Conservation (phyloP, 2,888 invertebrate genomes). For the Nesidiocoris tenuis region DNA sequence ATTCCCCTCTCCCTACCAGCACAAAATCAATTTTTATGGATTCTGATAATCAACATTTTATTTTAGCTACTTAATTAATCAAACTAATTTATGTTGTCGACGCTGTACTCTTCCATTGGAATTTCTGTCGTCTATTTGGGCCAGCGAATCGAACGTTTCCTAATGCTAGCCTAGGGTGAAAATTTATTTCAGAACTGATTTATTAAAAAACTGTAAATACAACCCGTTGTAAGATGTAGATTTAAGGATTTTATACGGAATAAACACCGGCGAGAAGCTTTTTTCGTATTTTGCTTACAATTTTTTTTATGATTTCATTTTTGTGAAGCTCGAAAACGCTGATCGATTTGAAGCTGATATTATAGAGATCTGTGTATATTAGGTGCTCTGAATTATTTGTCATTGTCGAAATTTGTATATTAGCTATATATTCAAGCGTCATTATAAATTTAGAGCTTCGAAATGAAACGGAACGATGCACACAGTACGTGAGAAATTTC, state of each 20-base stretch:
- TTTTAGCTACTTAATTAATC: no score
- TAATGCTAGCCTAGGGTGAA: constrained; percentile 30
- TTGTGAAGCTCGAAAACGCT: constrained; percentile 31
- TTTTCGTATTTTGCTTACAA: constrained; percentile 9
- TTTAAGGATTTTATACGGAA: constrained; percentile 37
- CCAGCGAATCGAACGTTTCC: constrained; percentile 25
- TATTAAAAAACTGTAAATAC: constrained; percentile 32
- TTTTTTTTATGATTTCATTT: not conserved
- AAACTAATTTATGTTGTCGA: no score
- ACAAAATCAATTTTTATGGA: no score
- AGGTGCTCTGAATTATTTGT: constrained; percentile 17
- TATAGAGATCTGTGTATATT: constrained; percentile 27
- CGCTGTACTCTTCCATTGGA: no score
- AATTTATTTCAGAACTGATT: constrained; percentile 37
- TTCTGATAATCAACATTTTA: no score
- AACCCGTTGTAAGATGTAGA: constrained; percentile 47
- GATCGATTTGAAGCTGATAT: constrained; percentile 21
- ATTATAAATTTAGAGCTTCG: not conserved
- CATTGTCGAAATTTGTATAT: constrained; percentile 10
- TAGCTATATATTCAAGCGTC: not conserved
- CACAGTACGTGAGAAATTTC: not conserved
- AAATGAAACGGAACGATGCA: not conserved
- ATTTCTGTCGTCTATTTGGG: no score
- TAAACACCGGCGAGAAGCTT: constrained; percentile 17
- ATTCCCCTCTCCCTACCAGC: no score